phyloP scores from a whole-genome alignment of 92 coral and sea anemone species.

The Epizoanthus fatuus region DNA sequence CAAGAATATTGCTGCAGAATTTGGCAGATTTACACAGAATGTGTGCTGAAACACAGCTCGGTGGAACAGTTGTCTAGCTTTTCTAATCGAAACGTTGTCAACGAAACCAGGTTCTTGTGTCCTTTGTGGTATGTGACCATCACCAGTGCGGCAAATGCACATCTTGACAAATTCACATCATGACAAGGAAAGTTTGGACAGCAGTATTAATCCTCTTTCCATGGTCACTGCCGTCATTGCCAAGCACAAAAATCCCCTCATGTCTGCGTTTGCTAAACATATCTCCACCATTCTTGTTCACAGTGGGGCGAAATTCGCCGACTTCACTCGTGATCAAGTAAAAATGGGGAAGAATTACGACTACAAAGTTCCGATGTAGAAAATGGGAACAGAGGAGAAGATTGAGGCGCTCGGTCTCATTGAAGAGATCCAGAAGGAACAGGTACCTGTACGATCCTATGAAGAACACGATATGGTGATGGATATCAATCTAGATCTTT shows the following conservation, averaged over 20 bases:
- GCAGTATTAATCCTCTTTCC: constrained; percentile 15
- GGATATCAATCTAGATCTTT: constrained; percentile 23
- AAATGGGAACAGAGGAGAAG: not conserved
- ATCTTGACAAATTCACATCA: no score
- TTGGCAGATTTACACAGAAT: not conserved
- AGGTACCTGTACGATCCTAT: not conserved
- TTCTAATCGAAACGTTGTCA: constrained; percentile 20
- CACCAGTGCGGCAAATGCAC: constrained; percentile 20
- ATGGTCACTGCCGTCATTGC: constrained; percentile 28
- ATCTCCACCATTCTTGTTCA: not conserved
- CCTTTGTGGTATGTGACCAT: constrained; percentile 14
- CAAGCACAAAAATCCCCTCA: not conserved
- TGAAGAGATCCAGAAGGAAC: constrained; percentile 15
- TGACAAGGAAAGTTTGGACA: not conserved
- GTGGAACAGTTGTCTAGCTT: not conserved
- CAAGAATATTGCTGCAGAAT: constrained; percentile 17
- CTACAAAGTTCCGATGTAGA: not conserved
- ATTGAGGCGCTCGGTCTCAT: not conserved
- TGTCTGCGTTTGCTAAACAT: constrained; percentile 31
- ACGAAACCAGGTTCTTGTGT: constrained; percentile 8
- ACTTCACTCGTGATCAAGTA: constrained; percentile 13
- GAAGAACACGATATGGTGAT: constrained; percentile 52
- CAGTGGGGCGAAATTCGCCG: no score
- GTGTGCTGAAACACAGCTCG: constrained; percentile 28
- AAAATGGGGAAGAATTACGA: constrained; percentile 23